Conservation (phyloP, 2,797 vertebrate species). For the Thaleichthys pacificus region DNA sequence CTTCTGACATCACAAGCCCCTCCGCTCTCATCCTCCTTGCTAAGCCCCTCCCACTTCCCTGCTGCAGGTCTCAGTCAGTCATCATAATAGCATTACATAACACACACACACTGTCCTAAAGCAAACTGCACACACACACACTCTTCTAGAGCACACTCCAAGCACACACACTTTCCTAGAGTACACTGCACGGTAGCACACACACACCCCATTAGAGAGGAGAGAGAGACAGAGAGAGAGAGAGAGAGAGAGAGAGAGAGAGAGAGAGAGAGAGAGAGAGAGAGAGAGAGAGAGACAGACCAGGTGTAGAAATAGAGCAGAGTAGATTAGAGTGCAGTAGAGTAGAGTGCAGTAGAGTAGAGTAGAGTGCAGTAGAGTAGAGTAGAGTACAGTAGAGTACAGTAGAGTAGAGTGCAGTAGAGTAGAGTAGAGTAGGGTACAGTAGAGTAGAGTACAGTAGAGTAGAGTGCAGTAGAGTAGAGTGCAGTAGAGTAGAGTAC, state of each 20-base stretch:
- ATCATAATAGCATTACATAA: conserved; percentile 28
- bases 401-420: too few species aligned
- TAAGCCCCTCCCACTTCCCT: conserved; percentile 5
- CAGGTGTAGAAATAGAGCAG: conserved; percentile 12
- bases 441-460: too few species aligned
- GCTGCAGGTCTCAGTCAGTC: conserved; percentile 11
- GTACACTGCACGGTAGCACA: neutral
- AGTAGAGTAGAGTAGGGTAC: too few species aligned
- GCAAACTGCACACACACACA: neutral
- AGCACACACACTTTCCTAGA: neutral
- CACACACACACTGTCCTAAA: neutral
- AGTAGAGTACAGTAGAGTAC: too few species aligned
- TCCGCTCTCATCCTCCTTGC: neutral
- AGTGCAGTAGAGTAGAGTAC: too few species aligned
- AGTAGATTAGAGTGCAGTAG: neutral
- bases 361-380: too few species aligned
- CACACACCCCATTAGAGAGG: neutral
- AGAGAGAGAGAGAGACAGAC: neutral
- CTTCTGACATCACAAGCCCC: neutral
- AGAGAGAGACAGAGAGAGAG: too few species aligned
- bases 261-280: too few species aligned
- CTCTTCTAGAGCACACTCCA: too few species aligned
- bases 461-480: too few species aligned
- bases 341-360: neutral
- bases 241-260: too few species aligned